phyloP scores from a whole-genome alignment of 2,113 vertebrate species.

The Rana temporaria region DNA sequence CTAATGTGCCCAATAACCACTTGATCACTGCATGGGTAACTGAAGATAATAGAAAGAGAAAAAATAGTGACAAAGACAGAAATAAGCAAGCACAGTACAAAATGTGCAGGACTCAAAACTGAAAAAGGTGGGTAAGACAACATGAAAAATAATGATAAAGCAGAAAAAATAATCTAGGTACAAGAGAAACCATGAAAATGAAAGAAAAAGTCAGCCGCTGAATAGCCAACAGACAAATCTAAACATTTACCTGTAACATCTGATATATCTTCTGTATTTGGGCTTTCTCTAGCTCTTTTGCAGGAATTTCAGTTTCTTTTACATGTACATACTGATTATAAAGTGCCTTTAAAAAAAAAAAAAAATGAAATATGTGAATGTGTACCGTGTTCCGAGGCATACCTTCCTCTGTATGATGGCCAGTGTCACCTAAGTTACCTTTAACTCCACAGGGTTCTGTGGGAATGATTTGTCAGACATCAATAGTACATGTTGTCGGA shows the following conservation, averaged over 20 bases:
- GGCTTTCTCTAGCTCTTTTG: slow-evolving; percentile 88
- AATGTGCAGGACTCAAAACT: no score
- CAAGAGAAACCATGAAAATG: no score
- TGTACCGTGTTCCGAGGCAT: not conserved
- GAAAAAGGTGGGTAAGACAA: no score
- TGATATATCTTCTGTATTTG: slow-evolving; percentile 91
- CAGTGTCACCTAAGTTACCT: slow-evolving; percentile 72
- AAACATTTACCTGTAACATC: slow-evolving; percentile 85
- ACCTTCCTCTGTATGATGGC: not conserved
- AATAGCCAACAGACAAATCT: no score
- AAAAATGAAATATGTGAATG: not conserved
- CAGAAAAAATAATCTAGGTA: no score
- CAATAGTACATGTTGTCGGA: slow-evolving; percentile 88
- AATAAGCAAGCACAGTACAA: no score
- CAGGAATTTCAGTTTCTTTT: slow-evolving; percentile 95
- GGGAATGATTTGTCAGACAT: slow-evolving; percentile 97
- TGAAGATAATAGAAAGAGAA: no score
- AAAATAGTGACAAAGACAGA: no score
- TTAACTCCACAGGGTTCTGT: slow-evolving; percentile 96
- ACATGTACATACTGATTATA: slow-evolving; percentile 99
- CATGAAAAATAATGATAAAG: no score
- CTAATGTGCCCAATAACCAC: no score
- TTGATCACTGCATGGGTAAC: no score
- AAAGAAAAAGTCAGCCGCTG: no score
- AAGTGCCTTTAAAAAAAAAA: slow-evolving; percentile 84